Percentiles rank a stretch among this genome's conserved stretches.
phyloP scores from a whole-genome alignment of 2,797 vertebrate genomes.

The Chromis chromis region DNA sequence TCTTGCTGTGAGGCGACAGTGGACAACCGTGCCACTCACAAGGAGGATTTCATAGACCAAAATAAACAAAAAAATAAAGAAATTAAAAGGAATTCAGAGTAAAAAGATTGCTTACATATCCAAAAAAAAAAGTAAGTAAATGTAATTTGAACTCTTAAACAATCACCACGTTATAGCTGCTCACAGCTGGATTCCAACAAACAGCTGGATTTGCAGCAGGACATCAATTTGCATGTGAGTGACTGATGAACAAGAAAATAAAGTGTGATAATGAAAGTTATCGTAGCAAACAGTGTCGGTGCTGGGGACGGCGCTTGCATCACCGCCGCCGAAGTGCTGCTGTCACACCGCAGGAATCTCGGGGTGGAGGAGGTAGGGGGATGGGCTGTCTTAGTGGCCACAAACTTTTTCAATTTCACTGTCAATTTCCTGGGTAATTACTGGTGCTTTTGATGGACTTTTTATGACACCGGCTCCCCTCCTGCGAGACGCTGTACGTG shows the following conservation, averaged over 20 bases:
- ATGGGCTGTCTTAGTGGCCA: slow-evolving; percentile 76
- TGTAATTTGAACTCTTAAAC: neutral
- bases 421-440: slow-evolving; percentile 91
- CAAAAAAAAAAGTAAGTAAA: neutral
- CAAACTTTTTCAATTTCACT: slow-evolving; percentile 92
- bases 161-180: neutral
- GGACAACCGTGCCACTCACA: too few relatives aligned
- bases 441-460: slow-evolving; percentile 87
- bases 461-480: slow-evolving; percentile 84
- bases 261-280: slow-evolving; percentile 53
- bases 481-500: slow-evolving; percentile 69
- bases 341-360: slow-evolving; percentile 76
- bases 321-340: slow-evolving; percentile 65
- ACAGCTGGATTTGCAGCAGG: slow-evolving; percentile 29
- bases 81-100: neutral
- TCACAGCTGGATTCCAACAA: slow-evolving; percentile 23
- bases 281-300: slow-evolving; percentile 52
- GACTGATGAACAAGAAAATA: slow-evolving; percentile 35
- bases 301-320: slow-evolving; percentile 60
- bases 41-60: neutral
- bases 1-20: too few relatives aligned
- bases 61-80: neutral
- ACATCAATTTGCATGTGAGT: slow-evolving; percentile 25
- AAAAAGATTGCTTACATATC: too few relatives aligned
- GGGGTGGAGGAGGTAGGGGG: slow-evolving; percentile 32